A percentile compares a stretch with the other conserved stretches of the same genome.
Evolutionary conservation across 1,140 invertebrate genomes (phyloP).

Genomic region (Microplitis mediator): DNA sequence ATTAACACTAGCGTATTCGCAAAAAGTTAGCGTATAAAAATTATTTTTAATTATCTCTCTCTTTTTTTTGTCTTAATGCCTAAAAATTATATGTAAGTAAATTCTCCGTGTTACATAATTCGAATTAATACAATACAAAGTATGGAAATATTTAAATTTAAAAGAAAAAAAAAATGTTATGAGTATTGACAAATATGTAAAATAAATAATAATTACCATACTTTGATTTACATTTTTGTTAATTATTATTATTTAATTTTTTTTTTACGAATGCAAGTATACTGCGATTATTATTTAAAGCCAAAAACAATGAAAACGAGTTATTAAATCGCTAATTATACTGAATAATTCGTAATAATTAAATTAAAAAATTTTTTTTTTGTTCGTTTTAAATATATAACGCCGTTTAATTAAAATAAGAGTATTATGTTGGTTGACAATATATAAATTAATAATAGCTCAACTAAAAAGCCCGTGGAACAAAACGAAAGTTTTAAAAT

Average conservation of each 20-base stretch:
- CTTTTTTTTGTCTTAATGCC: background rate
- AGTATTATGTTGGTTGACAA: slow-evolving; percentile 33
- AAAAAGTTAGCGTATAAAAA: slow-evolving; percentile 18
- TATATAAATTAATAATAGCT: slow-evolving; percentile 24
- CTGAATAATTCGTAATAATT: background rate
- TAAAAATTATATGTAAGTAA: slow-evolving; percentile 34
- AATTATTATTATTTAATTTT: background rate
- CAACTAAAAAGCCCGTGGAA: slow-evolving; percentile 44
- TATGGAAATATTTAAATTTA: slow-evolving; percentile 6
- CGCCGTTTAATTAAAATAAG: slow-evolving; percentile 26
- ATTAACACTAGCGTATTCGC: background rate
- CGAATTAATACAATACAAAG: slow-evolving; percentile 22
- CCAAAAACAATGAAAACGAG: slow-evolving; percentile 31
- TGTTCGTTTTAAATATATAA: slow-evolving; percentile 26
- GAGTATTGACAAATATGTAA: background rate
- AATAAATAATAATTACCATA: background rate
- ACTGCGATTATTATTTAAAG: slow-evolving; percentile 13
- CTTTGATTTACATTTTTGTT: background rate
- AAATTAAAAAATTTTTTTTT: slow-evolving; percentile 12
- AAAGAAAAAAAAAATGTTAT: background rate
- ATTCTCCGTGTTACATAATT: slow-evolving; percentile 32
- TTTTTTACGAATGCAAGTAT: background rate
- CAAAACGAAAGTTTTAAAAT: slow-evolving; percentile 33
- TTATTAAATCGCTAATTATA: slow-evolving; percentile 26
- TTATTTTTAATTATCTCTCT: background rate